Base-by-base conservation (phyloP, 2,113 vertebrate species). In the Ochotona curzoniae region DNA sequence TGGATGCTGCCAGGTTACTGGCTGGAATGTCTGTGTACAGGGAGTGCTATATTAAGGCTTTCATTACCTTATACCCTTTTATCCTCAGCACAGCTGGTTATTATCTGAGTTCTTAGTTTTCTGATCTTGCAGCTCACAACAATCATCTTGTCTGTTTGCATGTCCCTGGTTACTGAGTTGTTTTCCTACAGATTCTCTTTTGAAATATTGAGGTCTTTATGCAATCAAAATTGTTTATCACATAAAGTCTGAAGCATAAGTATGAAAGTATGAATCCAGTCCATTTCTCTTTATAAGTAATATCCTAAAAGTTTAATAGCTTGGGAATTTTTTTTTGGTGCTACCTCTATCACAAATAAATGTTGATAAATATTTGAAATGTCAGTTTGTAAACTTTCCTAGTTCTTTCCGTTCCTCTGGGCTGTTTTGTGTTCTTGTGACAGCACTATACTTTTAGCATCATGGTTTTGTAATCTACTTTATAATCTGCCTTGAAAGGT, bases 161-260 rank as follows among this genome's bases (percentile, higher is more conserved):
- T 70, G 86, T 93, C 28, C 78, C 49, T 73, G 28, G 38, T 87
- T 60, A 91, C 13, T 78, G 78, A 64, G 26, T 75, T 66, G 66
- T 78, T 74, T 7, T 69, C 12, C 51, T 32, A 67, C 47, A 88
- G 11, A 85, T 88, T 76, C 25, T 76, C 81, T 88, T 89, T 54
- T 83, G 76, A 57, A 57, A 57, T 17, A 17, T 11, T 14, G 57
- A 54, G 5, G 4, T 73, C 26, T 78, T 90, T 49, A 73, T 74
- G 54, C 1, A 91, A 47, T 3, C 82, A 28, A 85, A 73, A 23
- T 85, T 63, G 18, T 74, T 49, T n/a, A 44, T 60, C 7, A 15
- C 67, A 76, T 71, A 76, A 92, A 75, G 18, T 66, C 20, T 25
- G 90, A 73, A 4, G 13, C 18, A 54, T 71, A 64, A 60, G 18